These are phyloP conservation scores for Stegodyphus mimosarum DNA, from an alignment of 1,140 invertebrate genomes.

Conservation along the genomic window DNA sequence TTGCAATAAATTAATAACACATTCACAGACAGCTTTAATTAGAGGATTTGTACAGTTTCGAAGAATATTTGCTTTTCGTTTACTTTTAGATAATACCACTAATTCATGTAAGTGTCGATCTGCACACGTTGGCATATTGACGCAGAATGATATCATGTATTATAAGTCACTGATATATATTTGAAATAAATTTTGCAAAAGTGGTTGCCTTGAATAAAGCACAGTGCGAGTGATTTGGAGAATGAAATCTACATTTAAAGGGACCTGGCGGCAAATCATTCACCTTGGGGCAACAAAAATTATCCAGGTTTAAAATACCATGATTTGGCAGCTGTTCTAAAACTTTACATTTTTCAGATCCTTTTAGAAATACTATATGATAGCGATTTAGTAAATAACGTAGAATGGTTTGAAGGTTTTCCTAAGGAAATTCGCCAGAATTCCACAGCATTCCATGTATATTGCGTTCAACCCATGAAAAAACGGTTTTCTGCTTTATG, in stretches of 20 bases:
- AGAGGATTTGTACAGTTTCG: neutral
- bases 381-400: neutral
- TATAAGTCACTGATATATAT: too few relatives aligned
- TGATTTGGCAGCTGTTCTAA: neutral
- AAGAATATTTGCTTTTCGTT: neutral
- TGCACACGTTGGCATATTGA: neutral
- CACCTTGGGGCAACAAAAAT: too few relatives aligned
- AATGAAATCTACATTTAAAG: too few relatives aligned
- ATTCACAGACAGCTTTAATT: slow-evolving; percentile 10
- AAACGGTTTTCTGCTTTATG: neutral
- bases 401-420: neutral
- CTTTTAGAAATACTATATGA: neutral
- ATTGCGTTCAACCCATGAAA: too few relatives aligned
- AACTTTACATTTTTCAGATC: neutral
- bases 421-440: too few relatives aligned
- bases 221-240: neutral
- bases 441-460: too few relatives aligned
- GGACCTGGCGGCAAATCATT: neutral
- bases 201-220: neutral
- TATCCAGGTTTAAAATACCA: neutral
- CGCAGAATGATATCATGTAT: neutral
- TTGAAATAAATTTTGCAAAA: neutral
- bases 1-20: too few relatives aligned
- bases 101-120: neutral
- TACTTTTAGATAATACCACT: neutral